Evolutionary conservation across 2,113 vertebrate genomes (phyloP).

Genomic region (Pelecanoides urinatrix): DNA sequence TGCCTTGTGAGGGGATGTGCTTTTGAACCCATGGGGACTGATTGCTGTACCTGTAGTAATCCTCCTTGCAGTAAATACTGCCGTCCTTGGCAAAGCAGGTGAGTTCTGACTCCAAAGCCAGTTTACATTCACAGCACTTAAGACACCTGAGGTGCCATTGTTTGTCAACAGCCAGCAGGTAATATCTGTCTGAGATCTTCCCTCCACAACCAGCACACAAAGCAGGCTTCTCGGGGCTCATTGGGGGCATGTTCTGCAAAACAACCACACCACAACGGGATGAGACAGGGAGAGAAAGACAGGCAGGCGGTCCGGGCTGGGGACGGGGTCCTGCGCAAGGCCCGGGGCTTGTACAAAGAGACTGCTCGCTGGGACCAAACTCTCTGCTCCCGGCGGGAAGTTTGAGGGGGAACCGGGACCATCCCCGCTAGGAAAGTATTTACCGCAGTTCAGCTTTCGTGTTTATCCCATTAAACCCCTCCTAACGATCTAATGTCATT

Average conservation of each 20-base stretch:
- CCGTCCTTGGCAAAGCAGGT: conserved; percentile 99
- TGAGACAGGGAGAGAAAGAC: not conserved
- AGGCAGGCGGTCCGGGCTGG: not conserved
- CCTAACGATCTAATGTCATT: not conserved
- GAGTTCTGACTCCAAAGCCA: conserved; percentile 96
- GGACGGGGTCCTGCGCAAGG: not conserved
- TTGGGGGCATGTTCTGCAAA: conserved; percentile 91
- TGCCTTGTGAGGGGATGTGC: not conserved
- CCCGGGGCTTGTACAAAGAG: not conserved
- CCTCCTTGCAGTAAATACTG: conserved; percentile 99
- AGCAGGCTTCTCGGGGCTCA: conserved; percentile 97
- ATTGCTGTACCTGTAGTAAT: conserved; percentile 94
- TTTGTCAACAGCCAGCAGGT: conserved; percentile 98
- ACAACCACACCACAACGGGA: conserved; percentile 41
- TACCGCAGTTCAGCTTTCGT: not conserved
- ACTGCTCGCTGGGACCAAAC: not conserved
- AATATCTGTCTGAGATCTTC: conserved; percentile 98
- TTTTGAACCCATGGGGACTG: not conserved
- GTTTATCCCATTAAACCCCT: not conserved
- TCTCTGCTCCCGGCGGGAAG: not conserved
- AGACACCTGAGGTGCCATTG: conserved; percentile 99
- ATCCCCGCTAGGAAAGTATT: not conserved
- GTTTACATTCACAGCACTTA: conserved; percentile 99
- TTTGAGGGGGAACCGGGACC: not conserved
- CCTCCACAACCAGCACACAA: conserved; percentile 97